Base-by-base conservation (phyloP, 2,113 vertebrate species). In the Electrona antarctica region DNA sequence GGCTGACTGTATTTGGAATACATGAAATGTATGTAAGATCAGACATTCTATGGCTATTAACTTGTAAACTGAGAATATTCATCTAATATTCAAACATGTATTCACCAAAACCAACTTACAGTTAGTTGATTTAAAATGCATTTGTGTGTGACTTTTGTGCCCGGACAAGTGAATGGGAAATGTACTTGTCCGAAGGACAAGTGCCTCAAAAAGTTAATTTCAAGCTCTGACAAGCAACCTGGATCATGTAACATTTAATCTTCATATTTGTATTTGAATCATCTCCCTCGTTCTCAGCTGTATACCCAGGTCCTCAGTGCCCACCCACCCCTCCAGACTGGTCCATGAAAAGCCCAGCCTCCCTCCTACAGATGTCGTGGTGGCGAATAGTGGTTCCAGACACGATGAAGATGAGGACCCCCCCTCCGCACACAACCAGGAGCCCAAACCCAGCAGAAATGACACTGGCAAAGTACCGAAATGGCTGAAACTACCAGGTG, bases 401-500 rank as follows among this genome's bases (percentile, higher is more conserved):
- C 74, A 64, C 61, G 81, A 88, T 0, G 45, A 21, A 21, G 21
- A 72, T 7, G 4, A 2, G n/a, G 79, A 75, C 6, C 52, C 66
- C 7, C 52, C 64, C 0, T 11, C 77, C 2, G 56, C 55, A 50
- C 74, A 60, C 56, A 21, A 15, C 3, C 74, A 76, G 60, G 72
- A 80, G 0, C 33, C 81, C 4, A 89, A 84, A 81, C 79, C 83
- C 0, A 3, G 48, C 55, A 78, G 58, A 15, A 67, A 87, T 12
- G 89, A 90, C 13, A 70, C 85, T 0, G 82, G 81, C n/a, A 93
- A 92, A 67, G 77, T 94, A 55, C 94, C 94, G 55, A 94, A 94
- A 66, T 95, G 93, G 93, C 90, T 95, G 28, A 94, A 95, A 63
- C 90, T 93, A 60, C 90, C 94, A 85, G 94, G 94, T 95, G 73